Evolutionary conservation across 2,113 vertebrate species (phyloP).

Genomic region (rabbit (Oryctolagus cuniculus)): mOryCun1.1 NC_091434.1:77920001-77920500

Average conservation of each 20-base stretch:
- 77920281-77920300: conserved; percentile 74
- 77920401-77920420: background rate
- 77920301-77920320: conserved; percentile 36
- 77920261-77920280: conserved; percentile 63
- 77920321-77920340: background rate
- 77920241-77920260: conserved; percentile 72
- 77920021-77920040: background rate
- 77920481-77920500: conserved; percentile 49
- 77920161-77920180: conserved; percentile 68
- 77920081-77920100: background rate
- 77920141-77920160: conserved; percentile 54
- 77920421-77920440: background rate
- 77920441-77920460: conserved; percentile 21
- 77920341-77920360: conserved; percentile 2
- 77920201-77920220: conserved; percentile 81
- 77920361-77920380: background rate
- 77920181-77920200: conserved; percentile 71
- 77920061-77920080: background rate
- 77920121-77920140: background rate
- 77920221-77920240: conserved; percentile 69
- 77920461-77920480: background rate
- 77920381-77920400: background rate
- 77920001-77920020: background rate
- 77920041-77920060: conserved; percentile 3
- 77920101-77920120: background rate